A percentile compares a stretch with the other conserved stretches of the same genome.
These are phyloP conservation scores for Cataglyphis rosenhaueri DNA, from an alignment of 2,888 invertebrate genomes.

Conservation along the genomic window DNA sequence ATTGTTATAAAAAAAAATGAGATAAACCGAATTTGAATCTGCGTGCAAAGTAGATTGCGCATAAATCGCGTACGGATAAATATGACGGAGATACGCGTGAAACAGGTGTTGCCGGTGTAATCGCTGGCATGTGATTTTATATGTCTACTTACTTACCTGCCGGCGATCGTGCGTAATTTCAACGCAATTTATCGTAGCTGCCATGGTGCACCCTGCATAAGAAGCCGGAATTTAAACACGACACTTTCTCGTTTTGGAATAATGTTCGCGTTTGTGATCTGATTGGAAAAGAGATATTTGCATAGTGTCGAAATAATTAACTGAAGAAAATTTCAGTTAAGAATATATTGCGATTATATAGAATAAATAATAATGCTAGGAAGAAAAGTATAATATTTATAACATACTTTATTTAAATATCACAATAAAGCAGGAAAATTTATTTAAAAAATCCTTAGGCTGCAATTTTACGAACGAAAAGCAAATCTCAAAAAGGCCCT, in stretches of 20 bases:
- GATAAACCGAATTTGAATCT: not conserved
- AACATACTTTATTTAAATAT: not conserved
- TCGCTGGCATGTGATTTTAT: slow-evolving; percentile 41
- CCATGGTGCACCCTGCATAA: not conserved
- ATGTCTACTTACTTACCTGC: slow-evolving; percentile 9
- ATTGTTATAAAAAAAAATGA: not conserved
- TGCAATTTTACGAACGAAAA: not conserved
- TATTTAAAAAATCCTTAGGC: not conserved
- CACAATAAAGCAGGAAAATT: not conserved
- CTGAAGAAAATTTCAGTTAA: not conserved
- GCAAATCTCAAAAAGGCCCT: not conserved
- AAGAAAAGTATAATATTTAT: not conserved
- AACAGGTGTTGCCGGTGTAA: slow-evolving; percentile 36
- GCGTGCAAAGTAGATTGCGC: not conserved
- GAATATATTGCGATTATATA: not conserved
- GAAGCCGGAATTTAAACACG: slow-evolving; percentile 15
- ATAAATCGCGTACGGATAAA: not conserved
- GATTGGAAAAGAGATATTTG: not conserved
- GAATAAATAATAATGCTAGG: not conserved
- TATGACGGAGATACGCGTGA: slow-evolving; percentile 25
- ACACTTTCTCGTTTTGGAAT: not conserved
- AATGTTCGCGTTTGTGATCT: not conserved
- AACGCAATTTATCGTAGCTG: slow-evolving; percentile 35
- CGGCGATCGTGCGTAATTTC: slow-evolving; percentile 43
- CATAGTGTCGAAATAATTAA: not conserved